Evolutionary conservation across 2,113 vertebrate genomes (phyloP).

Genomic region (Malurus cyaneus): DNA sequence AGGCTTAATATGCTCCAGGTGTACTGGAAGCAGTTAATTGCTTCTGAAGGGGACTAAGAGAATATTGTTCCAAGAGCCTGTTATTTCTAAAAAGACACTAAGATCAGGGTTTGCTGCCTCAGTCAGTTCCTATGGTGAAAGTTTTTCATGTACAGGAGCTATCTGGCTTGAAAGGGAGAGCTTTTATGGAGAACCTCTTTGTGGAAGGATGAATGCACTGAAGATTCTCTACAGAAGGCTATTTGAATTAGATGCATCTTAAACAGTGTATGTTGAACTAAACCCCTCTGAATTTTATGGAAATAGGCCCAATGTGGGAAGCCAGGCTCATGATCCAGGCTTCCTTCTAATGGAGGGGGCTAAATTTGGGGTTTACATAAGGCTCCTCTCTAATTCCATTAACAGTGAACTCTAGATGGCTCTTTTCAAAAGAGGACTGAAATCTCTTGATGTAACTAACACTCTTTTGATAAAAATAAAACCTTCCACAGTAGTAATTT

Average conservation of each 20-base stretch:
- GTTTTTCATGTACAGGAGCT: conserved; percentile 69
- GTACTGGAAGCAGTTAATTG: conserved; percentile 76
- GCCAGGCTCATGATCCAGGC: not conserved
- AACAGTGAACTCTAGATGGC: conserved; percentile 53
- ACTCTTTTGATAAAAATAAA: conserved; percentile 47
- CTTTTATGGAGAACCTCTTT: conserved; percentile 70
- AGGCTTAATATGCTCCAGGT: conserved; percentile 75
- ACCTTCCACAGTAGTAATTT: not conserved
- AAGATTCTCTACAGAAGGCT: conserved; percentile 64
- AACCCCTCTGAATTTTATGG: conserved; percentile 37
- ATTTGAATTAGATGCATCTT: conserved; percentile 74
- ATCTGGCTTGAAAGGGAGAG: conserved; percentile 66
- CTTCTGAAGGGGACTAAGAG: conserved; percentile 70
- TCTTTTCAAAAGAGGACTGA: conserved; percentile 63
- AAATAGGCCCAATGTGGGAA: conserved; percentile 21
- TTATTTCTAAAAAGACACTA: conserved; percentile 63
- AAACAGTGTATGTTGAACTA: conserved; percentile 63
- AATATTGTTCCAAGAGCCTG: conserved; percentile 65
- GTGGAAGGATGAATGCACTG: conserved; percentile 62
- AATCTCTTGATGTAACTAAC: conserved; percentile 20
- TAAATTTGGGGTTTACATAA: not conserved
- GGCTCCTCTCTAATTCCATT: conserved; percentile 14
- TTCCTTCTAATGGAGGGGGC: not conserved
- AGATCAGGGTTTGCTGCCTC: conserved; percentile 67
- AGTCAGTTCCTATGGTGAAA: conserved; percentile 71